phyloP scores from a whole-genome alignment of 2,888 invertebrate species.

The Cerceris rybyensis region DNA sequence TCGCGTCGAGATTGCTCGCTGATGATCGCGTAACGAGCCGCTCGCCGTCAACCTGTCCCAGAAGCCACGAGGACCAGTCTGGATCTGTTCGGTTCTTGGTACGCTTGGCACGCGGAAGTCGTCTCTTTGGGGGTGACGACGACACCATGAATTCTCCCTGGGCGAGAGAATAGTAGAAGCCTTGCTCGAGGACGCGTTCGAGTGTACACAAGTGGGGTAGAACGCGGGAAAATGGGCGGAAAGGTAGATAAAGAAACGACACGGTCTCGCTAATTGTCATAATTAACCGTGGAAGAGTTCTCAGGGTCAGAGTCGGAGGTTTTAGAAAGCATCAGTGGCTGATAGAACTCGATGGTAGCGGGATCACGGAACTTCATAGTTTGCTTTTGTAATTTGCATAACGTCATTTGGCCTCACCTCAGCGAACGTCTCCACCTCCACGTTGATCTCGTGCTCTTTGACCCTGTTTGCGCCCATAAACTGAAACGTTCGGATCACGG shows the following conservation, averaged over 20 bases:
- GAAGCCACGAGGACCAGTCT: constrained; percentile 35
- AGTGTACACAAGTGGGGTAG: neutral
- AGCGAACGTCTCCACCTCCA: constrained; percentile 35
- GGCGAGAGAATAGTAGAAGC: constrained; percentile 16
- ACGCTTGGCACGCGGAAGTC: constrained; percentile 66
- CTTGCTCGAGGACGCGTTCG: neutral
- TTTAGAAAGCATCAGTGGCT: constrained; percentile 27
- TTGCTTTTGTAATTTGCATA: constrained; percentile 56
- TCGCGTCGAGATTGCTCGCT: constrained; percentile 47
- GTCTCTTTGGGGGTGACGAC: constrained; percentile 34
- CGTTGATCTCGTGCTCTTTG: constrained; percentile 53
- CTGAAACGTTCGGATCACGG: constrained; percentile 49
- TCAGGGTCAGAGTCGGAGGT: constrained; percentile 41
- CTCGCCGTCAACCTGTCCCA: constrained; percentile 58
- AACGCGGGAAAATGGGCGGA: neutral
- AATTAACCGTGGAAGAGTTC: constrained; percentile 65
- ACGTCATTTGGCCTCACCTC: constrained; percentile 46
- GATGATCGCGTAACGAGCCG: constrained; percentile 66
- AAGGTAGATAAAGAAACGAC: constrained; percentile 7
- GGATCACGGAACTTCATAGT: constrained; percentile 56
- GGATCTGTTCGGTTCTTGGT: constrained; percentile 41
- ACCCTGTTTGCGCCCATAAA: constrained; percentile 51
- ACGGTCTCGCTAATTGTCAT: constrained; percentile 64
- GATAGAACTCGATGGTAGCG: constrained; percentile 47
- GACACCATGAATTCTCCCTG: constrained; percentile 21